phyloP scores from a whole-genome alignment of 2,888 invertebrate species.

The Aquatica leii region DNA sequence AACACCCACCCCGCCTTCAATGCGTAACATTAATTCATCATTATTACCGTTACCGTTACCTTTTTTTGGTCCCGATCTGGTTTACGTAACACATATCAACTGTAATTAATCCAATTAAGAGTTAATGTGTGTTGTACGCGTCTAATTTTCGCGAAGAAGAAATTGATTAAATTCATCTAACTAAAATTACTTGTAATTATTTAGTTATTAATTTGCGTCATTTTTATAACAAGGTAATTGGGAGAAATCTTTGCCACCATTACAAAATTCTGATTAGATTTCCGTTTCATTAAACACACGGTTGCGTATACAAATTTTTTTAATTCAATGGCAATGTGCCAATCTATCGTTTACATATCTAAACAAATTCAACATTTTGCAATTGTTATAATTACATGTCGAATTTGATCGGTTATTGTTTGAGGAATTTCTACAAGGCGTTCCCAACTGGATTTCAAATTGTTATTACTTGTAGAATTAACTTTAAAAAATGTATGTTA shows the following conservation, averaged over 20 bases:
- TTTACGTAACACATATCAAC: background rate
- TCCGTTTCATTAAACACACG: too few relatives aligned
- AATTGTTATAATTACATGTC: too few relatives aligned
- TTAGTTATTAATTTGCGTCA: background rate
- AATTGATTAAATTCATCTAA: slow-evolving; percentile 4
- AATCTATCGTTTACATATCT: too few relatives aligned
- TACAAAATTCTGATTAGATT: background rate
- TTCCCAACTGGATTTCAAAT: too few relatives aligned
- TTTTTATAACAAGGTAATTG: background rate
- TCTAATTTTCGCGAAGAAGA: slow-evolving; percentile 18
- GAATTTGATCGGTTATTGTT: too few relatives aligned
- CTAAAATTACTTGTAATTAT: background rate
- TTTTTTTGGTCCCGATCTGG: slow-evolving; percentile 26
- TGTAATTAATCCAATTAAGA: slow-evolving; percentile 28
- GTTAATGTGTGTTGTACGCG: slow-evolving; percentile 15
- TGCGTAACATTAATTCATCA: slow-evolving; percentile 44
- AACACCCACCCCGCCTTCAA: slow-evolving; percentile 53
- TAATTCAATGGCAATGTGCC: too few relatives aligned
- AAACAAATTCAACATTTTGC: too few relatives aligned
- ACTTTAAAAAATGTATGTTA: too few relatives aligned
- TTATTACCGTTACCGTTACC: slow-evolving; percentile 36
- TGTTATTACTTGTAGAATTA: too few relatives aligned
- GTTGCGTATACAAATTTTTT: too few relatives aligned
- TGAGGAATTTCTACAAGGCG: too few relatives aligned
- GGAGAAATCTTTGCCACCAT: background rate